Evolutionary conservation across 2,888 invertebrate genomes (phyloP), one percentile per base, ranked within the genome.

Genomic region (Ectobius pallidus): DNA sequence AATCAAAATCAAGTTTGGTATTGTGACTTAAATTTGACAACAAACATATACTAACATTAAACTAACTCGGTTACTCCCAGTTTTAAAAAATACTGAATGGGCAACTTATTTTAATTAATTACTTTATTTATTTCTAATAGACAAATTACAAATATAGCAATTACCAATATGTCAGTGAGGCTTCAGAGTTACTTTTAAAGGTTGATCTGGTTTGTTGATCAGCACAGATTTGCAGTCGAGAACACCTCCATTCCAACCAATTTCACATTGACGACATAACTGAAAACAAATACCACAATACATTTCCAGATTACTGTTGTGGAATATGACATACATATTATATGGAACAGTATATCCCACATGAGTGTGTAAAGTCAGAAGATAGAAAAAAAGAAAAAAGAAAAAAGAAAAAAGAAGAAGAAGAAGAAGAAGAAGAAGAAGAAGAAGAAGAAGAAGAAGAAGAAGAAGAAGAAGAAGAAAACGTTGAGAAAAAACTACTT

Each of bases 191-290:
- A 34, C 11, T 65, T 82, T 81, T 46, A 93, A 84, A 22, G 91
- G 90, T 76, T 87, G 86, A 81, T 93, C 90, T 0, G 95, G 95
- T 80, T 91, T 91, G 81, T 95, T 95, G 72, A 95, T 94, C 30
- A 94, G 84, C 69, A 90, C 83, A 0, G 94, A 92, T 77, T 84
- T 85, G 14, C 90, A 85, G 74, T 90, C 92, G 75, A 95, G 82
- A 7, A 80, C 78, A 16, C 82, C 83, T 22, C 91, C 91, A 72
- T 79, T 84, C 94, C 91, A 93, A 71, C 83, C 80, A 7, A 93
- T 83, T 77, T 88, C 82, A 78, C 88, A 91, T 49, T 87, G 86
- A 74, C 90, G 86, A 32, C 88, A 81, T 69, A 92, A 76, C 93
- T 93, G 83, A 74, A 88, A 84, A 73, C 76, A 77, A 76, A 75